Evolutionary conservation across 2,797 vertebrate species (phyloP), one percentile per base, ranked within the genome.

Genomic region (Diceros bicornis): DNA sequence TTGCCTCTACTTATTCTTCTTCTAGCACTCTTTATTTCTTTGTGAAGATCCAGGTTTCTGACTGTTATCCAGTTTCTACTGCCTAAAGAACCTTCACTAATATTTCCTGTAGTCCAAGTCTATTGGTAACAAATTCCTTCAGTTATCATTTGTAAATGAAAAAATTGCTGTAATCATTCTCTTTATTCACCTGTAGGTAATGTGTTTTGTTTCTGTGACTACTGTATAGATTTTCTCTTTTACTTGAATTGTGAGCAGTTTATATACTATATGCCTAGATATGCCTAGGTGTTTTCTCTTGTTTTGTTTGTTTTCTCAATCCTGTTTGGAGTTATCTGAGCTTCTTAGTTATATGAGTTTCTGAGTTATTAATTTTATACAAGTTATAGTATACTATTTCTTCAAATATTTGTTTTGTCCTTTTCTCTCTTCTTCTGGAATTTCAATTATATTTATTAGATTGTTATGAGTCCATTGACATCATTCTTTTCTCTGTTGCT

Each of bases 341-440:
- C 20, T 86, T 91, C 44, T 68, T 78, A 23, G 7, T 23, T 90
- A 6, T 74, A 9, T 64, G 34, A 77, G 4, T 7, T 72, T 59
- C 44, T 41, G 2, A 72, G 17, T 83, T 89, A 72, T 8, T 94
- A 64, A 91, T 81, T 87, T 91, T 84, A 29, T 66, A 69, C 89
- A 92, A 47, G 2, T n/a, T 91, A 79, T 29, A 25, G 27, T 79
- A 27, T 32, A 27, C 68, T 94, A 27, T 77, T 92, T 93, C 13
- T 72, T 55, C 23, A 29, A 72, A 79, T 41, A 74, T 77, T 57
- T 69, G 32, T 37, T 91, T 75, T 41, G 6, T 29, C 8, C 13
- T 85, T 79, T 29, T 78, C 20, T 61, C 23, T 89, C 37, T 50
- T 78, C 12, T 71, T 64, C 47, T 68, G 34, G 64, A 32, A 62